phyloP scores from a whole-genome alignment of 2,888 invertebrate genomes.

The Clitarchus hookeri region DNA sequence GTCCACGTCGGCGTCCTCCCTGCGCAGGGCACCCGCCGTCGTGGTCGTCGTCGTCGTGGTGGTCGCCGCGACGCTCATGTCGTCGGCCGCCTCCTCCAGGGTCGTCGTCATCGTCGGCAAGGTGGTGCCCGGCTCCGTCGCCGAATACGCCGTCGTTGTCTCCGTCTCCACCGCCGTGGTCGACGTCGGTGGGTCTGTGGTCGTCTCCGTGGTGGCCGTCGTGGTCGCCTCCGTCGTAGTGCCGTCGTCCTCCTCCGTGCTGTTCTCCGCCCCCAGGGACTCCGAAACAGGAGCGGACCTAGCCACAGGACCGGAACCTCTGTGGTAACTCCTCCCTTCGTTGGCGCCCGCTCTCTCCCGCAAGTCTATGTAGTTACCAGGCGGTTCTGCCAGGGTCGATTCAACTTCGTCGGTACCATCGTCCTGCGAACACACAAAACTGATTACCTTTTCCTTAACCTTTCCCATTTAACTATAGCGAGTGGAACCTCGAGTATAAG shows the following conservation, averaged over 20 bases:
- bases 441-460: no score
- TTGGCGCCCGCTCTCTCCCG: conserved; percentile 7
- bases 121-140: neutral
- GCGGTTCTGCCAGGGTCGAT: no score
- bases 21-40: neutral
- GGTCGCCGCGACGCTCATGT: neutral
- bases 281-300: neutral
- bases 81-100: neutral
- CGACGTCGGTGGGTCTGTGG: neutral
- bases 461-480: no score
- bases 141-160: neutral
- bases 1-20: neutral
- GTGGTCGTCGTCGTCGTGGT: neutral
- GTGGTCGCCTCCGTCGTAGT: neutral
- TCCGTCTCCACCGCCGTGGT: neutral
- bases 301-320: conserved; percentile 31
- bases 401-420: no score
- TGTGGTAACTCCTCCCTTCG: conserved; percentile 47
- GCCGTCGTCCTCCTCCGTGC: conserved; percentile 26
- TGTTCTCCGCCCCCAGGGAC: neutral
- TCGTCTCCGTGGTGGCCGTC: conserved; percentile 35
- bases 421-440: no score
- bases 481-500: no score
- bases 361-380: neutral
- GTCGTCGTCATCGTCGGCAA: neutral